Base-by-base conservation (phyloP, 2,113 vertebrate genomes). In the Petaurus breviceps region DNA sequence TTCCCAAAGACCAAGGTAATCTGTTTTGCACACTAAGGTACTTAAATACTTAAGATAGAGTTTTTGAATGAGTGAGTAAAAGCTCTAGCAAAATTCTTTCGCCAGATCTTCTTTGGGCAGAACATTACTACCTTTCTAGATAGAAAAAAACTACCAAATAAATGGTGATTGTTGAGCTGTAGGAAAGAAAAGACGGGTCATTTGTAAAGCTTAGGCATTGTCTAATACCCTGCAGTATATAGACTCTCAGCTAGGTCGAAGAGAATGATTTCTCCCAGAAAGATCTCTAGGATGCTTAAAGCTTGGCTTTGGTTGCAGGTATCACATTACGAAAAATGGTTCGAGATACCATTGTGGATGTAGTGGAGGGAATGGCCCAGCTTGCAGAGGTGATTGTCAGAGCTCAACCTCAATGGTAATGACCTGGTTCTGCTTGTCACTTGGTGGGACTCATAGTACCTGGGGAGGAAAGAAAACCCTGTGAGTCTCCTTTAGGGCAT, bases 1-100 rank as follows among this genome's bases (percentile, higher is more conserved):
- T 99, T 7, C 99, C 99, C 0, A 99, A 99, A 98, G 99, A 99
- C 93, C 99, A 99, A 98, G 99, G 99, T 99, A 98, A 98, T 99
- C 49, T 10, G 51, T 8, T 55, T 0, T 93, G 28, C 50, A 26
- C 8, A 50, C 23, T 96, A 11, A 2, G 61, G 0, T 91, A 96
- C 49, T 97, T 11, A 3, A 68, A 0, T 92, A 95, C 43, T 94
- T 89, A 61, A 90, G 90, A 31, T 51, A 84, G 23, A 31, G 54
- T 9, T 91, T 9, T 50, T 95, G 93, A 92, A 95, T 91, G 43
- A 96, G 46, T 93, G 55, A 90, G 51, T 93, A 50, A 51, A 9
- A 51, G 54, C 9, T 95, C 8, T 47, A 9, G 57, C 14, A 94
- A 53, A 14, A 46, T 96, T 91, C 68, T 92, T 92, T 26, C 90